Percentiles rank a stretch among this genome's conserved stretches.
Evolutionary conservation across 2,888 invertebrate genomes (phyloP).

Genomic region (Agapostemon virescens): DNA sequence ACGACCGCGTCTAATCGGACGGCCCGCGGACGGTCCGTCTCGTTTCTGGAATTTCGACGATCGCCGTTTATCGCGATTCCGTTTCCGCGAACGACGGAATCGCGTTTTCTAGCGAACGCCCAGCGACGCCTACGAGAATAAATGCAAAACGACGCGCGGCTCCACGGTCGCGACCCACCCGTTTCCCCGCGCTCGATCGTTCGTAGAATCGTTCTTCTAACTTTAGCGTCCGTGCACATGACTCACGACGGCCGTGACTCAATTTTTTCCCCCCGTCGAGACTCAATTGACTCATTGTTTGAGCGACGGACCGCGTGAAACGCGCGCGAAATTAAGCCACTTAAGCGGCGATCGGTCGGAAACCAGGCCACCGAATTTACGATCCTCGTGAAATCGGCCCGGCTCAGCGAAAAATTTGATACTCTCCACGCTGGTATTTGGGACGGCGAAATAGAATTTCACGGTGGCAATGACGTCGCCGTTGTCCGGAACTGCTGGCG

Average conservation of each 20-base stretch:
- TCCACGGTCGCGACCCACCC: background rate
- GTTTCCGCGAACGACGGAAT: conserved; percentile 49
- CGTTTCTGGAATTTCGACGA: conserved; percentile 13
- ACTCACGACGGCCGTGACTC: conserved; percentile 43
- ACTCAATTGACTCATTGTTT: conserved; percentile 49
- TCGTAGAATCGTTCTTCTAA: conserved; percentile 18
- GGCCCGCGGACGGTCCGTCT: conserved; percentile 8
- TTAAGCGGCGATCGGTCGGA: conserved; percentile 43
- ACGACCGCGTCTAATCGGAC: conserved; percentile 43
- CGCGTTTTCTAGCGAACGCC: conserved; percentile 23
- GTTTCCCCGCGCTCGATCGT: conserved; percentile 9
- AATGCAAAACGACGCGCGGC: background rate
- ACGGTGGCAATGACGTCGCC: background rate
- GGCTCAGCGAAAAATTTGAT: conserved; percentile 6
- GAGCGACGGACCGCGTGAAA: conserved; percentile 19
- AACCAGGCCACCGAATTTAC: conserved; percentile 42
- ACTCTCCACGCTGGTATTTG: conserved; percentile 11
- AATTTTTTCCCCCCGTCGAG: conserved; percentile 32
- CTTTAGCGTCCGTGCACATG: conserved; percentile 31
- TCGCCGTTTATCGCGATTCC: conserved; percentile 22
- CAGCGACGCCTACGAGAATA: conserved; percentile 2
- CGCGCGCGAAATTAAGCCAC: conserved; percentile 47
- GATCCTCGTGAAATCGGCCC: conserved; percentile 34
- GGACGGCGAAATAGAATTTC: conserved; percentile 5
- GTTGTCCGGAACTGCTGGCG: background rate